Evolutionary conservation across 2,888 invertebrate genomes (phyloP).

Genomic region (Melieria omissa): DNA sequence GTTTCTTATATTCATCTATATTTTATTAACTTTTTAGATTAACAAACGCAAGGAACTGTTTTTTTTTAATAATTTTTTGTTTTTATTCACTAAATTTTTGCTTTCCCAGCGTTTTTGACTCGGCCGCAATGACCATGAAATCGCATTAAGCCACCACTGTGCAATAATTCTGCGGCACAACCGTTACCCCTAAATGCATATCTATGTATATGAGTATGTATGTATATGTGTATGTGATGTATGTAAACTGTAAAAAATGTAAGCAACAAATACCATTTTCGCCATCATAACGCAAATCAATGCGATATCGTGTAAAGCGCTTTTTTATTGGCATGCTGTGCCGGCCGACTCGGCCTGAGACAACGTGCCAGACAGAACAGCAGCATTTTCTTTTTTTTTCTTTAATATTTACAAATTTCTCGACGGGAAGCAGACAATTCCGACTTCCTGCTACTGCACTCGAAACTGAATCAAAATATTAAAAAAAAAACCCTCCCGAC

Average conservation of each 20-base stretch:
- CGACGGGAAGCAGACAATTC: slow-evolving; percentile 39
- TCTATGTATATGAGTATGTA: neutral
- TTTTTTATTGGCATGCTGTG: too few relatives aligned
- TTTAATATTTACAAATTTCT: slow-evolving; percentile 12
- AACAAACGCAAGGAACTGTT: too few relatives aligned
- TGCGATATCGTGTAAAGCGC: slow-evolving; percentile 22
- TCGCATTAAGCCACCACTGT: too few relatives aligned
- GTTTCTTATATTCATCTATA: too few relatives aligned
- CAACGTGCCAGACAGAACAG: slow-evolving; percentile 9
- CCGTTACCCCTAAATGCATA: neutral
- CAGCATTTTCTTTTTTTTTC: slow-evolving; percentile 1
- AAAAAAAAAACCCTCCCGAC: too few relatives aligned
- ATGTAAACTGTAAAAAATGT: neutral
- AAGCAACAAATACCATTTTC: slow-evolving; percentile 34
- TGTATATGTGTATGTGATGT: neutral
- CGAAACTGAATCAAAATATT: too few relatives aligned
- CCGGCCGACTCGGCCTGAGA: neutral
- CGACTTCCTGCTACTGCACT: slow-evolving; percentile 33
- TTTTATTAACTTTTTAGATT: too few relatives aligned
- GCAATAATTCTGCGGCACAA: neutral
- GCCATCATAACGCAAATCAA: slow-evolving; percentile 39
- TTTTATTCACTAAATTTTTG: too few relatives aligned
- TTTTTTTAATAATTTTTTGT: too few relatives aligned
- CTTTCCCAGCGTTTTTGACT: too few relatives aligned
- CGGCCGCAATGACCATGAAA: too few relatives aligned